Evolutionary conservation across 1,140 invertebrate genomes (phyloP).

Genomic region (Trichonephila inaurata): DNA sequence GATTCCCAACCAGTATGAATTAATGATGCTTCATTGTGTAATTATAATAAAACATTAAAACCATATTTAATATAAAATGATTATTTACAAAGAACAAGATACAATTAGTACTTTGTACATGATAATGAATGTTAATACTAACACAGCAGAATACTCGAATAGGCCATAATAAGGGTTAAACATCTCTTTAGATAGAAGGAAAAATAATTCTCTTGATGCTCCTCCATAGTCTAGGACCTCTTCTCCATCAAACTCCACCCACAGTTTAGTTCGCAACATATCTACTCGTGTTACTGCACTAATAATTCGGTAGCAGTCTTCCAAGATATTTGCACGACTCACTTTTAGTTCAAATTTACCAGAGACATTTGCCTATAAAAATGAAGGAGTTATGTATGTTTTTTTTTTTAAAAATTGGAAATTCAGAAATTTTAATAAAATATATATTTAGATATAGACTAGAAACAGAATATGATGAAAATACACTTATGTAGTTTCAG

Average conservation of each 20-base stretch:
- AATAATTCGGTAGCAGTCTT: constrained; percentile 94
- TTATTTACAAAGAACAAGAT: too few relatives aligned
- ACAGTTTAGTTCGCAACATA: constrained; percentile 96
- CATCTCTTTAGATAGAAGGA: constrained; percentile 99
- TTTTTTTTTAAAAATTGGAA: too few relatives aligned
- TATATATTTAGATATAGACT: too few relatives aligned
- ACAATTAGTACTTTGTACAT: too few relatives aligned
- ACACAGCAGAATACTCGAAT: constrained; percentile 99
- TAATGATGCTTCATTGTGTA: too few relatives aligned
- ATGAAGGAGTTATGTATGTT: neutral
- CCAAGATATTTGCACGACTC: constrained; percentile 92
- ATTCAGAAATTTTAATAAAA: too few relatives aligned
- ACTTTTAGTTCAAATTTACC: constrained; percentile 99
- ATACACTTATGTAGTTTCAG: too few relatives aligned
- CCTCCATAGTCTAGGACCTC: constrained; percentile 98
- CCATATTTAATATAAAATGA: too few relatives aligned
- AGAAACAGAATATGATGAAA: too few relatives aligned
- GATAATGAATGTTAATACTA: constrained; percentile 80
- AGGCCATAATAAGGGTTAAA: constrained; percentile 99
- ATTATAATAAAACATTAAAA: too few relatives aligned
- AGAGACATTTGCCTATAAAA: constrained; percentile 92
- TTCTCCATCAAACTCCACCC: constrained; percentile 99
- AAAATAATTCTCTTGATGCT: constrained; percentile 98
- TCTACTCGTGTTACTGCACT: constrained; percentile 91
- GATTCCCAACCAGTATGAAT: too few relatives aligned